These are phyloP conservation scores for Cyprinodon variegatus DNA, from an alignment of 2,113 vertebrate species.

Conservation along the genomic window DNA sequence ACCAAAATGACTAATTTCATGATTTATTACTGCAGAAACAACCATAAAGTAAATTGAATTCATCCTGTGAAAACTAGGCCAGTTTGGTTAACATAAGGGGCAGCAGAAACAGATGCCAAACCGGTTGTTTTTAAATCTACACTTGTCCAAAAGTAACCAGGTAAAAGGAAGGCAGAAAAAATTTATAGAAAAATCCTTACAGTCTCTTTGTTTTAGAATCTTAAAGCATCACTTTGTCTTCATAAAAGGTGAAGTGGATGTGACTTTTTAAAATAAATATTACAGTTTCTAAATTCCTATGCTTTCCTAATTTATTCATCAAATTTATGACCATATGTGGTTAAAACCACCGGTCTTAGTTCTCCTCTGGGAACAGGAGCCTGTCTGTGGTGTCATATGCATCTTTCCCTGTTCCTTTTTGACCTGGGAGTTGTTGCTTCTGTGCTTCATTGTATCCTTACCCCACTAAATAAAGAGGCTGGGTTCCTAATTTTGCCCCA, in stretches of 20 bases:
- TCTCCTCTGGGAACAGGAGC: too few relatives aligned
- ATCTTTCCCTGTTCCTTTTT: too few relatives aligned
- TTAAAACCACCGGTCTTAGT: neutral
- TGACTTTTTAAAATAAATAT: neutral
- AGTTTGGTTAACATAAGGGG: neutral
- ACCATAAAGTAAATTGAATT: neutral
- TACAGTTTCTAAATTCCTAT: neutral
- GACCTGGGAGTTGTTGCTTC: too few relatives aligned
- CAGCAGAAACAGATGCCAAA: neutral
- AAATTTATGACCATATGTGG: neutral
- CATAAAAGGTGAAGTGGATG: neutral
- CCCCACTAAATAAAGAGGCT: too few relatives aligned
- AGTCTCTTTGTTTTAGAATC: too few relatives aligned
- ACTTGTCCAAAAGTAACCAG: neutral
- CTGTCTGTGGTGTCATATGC: too few relatives aligned
- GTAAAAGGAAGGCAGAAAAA: neutral
- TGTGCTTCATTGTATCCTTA: too few relatives aligned
- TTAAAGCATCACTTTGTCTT: neutral
- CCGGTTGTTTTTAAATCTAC: neutral
- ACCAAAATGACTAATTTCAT: neutral
- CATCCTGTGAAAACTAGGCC: neutral
- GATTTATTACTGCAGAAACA: slow-evolving; percentile 2
- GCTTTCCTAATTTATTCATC: neutral
- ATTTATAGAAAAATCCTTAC: neutral
- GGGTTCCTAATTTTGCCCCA: too few relatives aligned